Evolutionary conservation across 2,888 invertebrate species (phyloP), one percentile per base, ranked within the genome.

Genomic region (Drosophila recens): DNA sequence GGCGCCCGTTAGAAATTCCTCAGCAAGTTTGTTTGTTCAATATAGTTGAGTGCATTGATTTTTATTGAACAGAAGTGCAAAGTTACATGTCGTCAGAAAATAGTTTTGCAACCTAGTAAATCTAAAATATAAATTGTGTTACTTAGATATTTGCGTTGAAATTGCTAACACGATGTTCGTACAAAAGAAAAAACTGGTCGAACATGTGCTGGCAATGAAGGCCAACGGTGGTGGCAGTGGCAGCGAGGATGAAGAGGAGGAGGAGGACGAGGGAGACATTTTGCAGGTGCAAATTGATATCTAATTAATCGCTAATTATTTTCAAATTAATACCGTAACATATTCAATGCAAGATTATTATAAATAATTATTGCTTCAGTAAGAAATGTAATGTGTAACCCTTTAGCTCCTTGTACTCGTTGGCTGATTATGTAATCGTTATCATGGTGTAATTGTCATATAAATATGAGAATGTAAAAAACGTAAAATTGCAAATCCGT

Each of bases 211-310:
- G 72, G 93, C 93, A 46, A 89, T 80, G 71, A 89, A 82, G 10
- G 88, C 65, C 17, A 81, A 80, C 43, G 89, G 72, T 13, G 94
- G 94, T 13, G 94, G 94, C n/a, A 93, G 94, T 52, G 94, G 93
- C 72, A 94, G 94, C 58, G 94, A 94, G 30, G 94, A 94, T 53
- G 94, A 94, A 49, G 94, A 94, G 67, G 94, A 94, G 70, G 94
- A 94, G 80, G 94, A 94, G 90, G 94, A 94, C 92, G 91, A 91
- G 74, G 92, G 91, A 56, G 92, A 92, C 78, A 81, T 92, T 75
- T 78, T 93, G 70, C 92, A 93, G 93, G 90, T 91, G 90, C 90
- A 69, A 73, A 73, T 79, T 65, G 49, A 67, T 6, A 49, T 45
- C 38, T 51, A 67, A 67, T 64, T 80, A 80, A 54, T 58, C 45